Percentiles rank a stretch among this genome's conserved stretches.
Conservation (phyloP, 2,888 invertebrate species). For the Ochlodes sylvanus region DNA sequence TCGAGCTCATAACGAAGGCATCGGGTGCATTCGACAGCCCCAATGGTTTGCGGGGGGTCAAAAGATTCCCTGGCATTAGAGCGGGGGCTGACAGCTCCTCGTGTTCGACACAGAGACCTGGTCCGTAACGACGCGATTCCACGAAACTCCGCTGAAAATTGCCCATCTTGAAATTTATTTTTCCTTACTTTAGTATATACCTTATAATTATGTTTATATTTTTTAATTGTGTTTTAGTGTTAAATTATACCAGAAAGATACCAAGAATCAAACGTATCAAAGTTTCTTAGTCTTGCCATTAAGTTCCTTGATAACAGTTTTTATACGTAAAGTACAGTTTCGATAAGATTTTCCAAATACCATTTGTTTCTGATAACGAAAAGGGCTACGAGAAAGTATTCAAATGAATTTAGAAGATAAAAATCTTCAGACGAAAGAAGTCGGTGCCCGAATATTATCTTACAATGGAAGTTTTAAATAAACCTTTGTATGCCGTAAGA, state of each 20-base stretch:
- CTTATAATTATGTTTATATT: too few species aligned
- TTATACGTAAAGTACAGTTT: conserved; percentile 9
- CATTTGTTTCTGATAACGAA: conserved; percentile 58
- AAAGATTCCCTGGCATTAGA: conserved; percentile 48
- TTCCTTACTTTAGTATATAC: too few species aligned
- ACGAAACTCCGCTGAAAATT: conserved; percentile 58
- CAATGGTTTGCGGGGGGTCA: conserved; percentile 56
- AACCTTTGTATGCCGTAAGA: conserved; percentile 21
- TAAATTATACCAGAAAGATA: neutral
- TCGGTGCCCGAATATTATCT: conserved; percentile 65
- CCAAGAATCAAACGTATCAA: neutral
- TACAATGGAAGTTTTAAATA: conserved; percentile 27
- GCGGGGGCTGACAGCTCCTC: conserved; percentile 52
- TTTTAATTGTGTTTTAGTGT: too few species aligned
- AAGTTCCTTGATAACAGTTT: conserved; percentile 3
- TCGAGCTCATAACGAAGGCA: conserved; percentile 73
- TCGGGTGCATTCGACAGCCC: conserved; percentile 75
- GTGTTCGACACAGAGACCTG: conserved; percentile 66
- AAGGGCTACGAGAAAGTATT: conserved; percentile 64
- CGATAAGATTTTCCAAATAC: conserved; percentile 29
- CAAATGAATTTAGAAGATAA: conserved; percentile 75
- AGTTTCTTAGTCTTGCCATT: neutral
- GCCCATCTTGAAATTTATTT: conserved; percentile 45
- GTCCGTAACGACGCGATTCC: conserved; percentile 65
- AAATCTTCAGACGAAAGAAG: conserved; percentile 64